Evolutionary conservation across 2,888 invertebrate species (phyloP).

Genomic region (Thyatira batis): DNA sequence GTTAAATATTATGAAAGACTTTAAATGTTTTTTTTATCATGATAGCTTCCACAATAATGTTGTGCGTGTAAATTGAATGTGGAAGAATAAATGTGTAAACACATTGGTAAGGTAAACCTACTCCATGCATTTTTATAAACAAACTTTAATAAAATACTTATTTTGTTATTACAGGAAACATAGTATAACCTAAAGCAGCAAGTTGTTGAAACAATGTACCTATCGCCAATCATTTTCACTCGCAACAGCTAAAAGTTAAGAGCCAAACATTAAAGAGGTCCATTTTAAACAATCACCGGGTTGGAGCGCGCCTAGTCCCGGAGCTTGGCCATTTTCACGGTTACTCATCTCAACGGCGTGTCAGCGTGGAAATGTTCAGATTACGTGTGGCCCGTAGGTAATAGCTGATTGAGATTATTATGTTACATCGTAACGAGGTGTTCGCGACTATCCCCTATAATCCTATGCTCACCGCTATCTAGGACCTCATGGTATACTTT

Average conservation of each 20-base stretch:
- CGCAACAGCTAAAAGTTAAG: not conserved
- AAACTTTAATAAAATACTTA: too few species aligned
- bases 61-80: too few species aligned
- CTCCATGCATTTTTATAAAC: too few species aligned
- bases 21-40: too few species aligned
- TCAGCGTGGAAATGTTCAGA: constrained; percentile 29
- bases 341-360: constrained; percentile 41
- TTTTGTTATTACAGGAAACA: too few species aligned
- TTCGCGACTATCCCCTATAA: constrained; percentile 51
- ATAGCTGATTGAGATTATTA: constrained; percentile 59
- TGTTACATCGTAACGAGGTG: constrained; percentile 55
- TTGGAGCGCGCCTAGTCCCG: constrained; percentile 1
- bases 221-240: not conserved
- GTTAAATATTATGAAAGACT: too few species aligned
- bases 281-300: not conserved
- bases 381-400: constrained; percentile 47
- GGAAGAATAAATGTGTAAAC: too few species aligned
- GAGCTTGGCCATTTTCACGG: constrained; percentile 40
- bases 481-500: constrained; percentile 17
- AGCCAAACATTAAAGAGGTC: not conserved
- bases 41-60: too few species aligned
- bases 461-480: constrained; percentile 17
- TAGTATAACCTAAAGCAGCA: too few species aligned
- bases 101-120: too few species aligned
- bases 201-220: not conserved